Percentiles rank a stretch among this genome's conserved stretches.
Conservation (phyloP, 2,797 vertebrate species). For the Chiloscyllium punctatum region DNA sequence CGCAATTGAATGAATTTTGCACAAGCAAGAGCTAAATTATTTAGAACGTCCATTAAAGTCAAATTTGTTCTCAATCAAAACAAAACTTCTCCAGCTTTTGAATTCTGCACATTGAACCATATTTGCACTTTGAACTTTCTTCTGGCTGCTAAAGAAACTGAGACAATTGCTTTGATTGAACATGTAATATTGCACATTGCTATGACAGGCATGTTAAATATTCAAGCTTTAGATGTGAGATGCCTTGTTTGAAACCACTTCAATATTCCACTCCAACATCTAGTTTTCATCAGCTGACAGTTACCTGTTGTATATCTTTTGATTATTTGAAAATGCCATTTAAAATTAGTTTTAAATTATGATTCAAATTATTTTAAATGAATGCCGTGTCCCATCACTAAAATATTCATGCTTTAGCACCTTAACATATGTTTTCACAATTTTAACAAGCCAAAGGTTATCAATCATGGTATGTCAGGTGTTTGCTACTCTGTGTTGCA, state of each 20-base stretch:
- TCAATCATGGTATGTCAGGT: conserved; percentile 1
- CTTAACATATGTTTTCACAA: conserved; percentile 28
- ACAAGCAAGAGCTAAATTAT: not conserved
- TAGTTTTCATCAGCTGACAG: not conserved
- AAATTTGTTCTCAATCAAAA: not conserved
- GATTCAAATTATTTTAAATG: conserved; percentile 35
- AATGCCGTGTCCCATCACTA: conserved; percentile 21
- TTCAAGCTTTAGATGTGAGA: not conserved
- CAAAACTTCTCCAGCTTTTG: not conserved
- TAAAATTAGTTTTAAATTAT: conserved; percentile 27
- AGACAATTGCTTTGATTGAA: conserved; percentile 29
- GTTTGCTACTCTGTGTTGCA: not conserved
- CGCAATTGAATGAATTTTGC: not conserved
- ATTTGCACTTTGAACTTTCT: not conserved
- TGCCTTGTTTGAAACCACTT: not conserved
- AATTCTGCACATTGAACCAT: conserved; percentile 4
- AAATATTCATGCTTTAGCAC: conserved; percentile 20
- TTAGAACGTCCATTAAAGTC: not conserved
- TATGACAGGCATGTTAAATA: conserved; percentile 24
- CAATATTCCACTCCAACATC: conserved; percentile 5
- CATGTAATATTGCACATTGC: not conserved
- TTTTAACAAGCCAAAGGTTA: not conserved
- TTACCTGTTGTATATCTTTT: not conserved
- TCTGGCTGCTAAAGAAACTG: not conserved
- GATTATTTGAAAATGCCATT: conserved; percentile 16